Conservation (phyloP, 2,797 vertebrate genomes). For the Lateolabrax maculatus region DNA sequence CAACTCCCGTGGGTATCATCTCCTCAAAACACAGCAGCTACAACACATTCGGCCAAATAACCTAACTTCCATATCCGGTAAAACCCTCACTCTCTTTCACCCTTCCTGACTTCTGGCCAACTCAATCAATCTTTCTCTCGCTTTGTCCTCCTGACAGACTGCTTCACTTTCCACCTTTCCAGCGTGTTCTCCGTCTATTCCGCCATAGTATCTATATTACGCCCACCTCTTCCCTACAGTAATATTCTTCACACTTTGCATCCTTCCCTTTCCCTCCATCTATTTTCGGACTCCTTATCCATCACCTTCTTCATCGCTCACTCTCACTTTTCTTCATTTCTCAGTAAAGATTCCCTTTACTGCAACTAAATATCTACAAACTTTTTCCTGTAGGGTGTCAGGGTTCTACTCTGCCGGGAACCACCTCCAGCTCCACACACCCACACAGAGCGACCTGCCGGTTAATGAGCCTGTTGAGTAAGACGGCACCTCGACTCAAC, state of each 20-base stretch:
- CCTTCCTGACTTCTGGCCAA: conserved; percentile 56
- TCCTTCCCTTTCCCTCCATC: conserved; percentile 20
- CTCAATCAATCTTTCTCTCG: conserved; percentile 61
- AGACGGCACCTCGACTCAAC: conserved; percentile 72
- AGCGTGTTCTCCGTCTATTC: conserved; percentile 28
- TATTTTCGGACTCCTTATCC: conserved; percentile 43
- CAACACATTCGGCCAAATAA: conserved; percentile 64
- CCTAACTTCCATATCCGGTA: conserved; percentile 60
- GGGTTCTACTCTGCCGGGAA: conserved; percentile 41
- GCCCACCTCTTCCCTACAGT: conserved; percentile 38
- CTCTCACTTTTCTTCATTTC: conserved; percentile 35
- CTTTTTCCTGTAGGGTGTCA: conserved; percentile 35
- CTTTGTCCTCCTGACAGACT: conserved; percentile 25
- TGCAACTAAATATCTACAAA: conserved; percentile 51
- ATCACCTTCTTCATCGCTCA: conserved; percentile 30
- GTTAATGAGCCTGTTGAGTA: conserved; percentile 81
- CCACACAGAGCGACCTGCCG: conserved; percentile 46
- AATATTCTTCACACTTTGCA: conserved; percentile 44
- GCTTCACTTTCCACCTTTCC: conserved; percentile 49
- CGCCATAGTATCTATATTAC: conserved; percentile 35
- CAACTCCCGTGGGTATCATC: conserved; percentile 69
- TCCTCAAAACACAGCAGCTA: conserved; percentile 59
- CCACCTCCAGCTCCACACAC: conserved; percentile 53
- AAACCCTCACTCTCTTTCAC: conserved; percentile 48
- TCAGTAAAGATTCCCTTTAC: conserved; percentile 32